A percentile compares a stretch with the other conserved stretches of the same genome.
Conservation (phyloP, 2,113 vertebrate genomes). For the Blennius ocellaris region DNA sequence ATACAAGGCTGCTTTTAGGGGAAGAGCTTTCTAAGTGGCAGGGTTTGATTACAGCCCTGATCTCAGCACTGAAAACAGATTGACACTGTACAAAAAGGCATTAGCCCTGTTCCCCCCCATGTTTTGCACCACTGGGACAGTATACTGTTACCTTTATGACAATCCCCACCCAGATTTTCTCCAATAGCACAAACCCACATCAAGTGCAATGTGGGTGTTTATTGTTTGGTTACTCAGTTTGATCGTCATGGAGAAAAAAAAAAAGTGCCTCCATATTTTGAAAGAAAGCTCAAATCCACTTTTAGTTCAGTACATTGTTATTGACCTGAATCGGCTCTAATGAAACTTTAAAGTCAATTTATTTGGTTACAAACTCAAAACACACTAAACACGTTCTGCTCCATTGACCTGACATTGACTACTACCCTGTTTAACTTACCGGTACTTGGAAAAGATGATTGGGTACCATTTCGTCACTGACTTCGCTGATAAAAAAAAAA, state of each 20-base stretch:
- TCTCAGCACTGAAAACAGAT: constrained; percentile 72
- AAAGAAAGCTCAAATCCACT: no score
- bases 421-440: no score
- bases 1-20: constrained; percentile 77
- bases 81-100: constrained; percentile 73
- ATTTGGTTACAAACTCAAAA: no score
- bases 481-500: no score
- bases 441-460: no score
- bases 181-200: constrained; percentile 54
- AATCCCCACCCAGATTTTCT: constrained; percentile 47
- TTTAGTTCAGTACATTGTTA: no score
- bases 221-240: constrained; percentile 24
- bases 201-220: constrained; percentile 47
- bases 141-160: constrained; percentile 67
- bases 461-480: no score
- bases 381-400: no score
- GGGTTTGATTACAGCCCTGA: constrained; percentile 82
- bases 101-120: constrained; percentile 57
- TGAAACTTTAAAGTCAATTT: no score
- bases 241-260: background rate
- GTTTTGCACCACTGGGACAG: constrained; percentile 63
- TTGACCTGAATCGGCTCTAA: no score
- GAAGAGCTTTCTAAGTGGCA: constrained; percentile 74
- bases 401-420: no score
- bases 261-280: background rate